Evolutionary conservation across 2,113 vertebrate species (phyloP), one percentile per base, ranked within the genome.

Genomic region (Ophthalmolycus amberensis): DNA sequence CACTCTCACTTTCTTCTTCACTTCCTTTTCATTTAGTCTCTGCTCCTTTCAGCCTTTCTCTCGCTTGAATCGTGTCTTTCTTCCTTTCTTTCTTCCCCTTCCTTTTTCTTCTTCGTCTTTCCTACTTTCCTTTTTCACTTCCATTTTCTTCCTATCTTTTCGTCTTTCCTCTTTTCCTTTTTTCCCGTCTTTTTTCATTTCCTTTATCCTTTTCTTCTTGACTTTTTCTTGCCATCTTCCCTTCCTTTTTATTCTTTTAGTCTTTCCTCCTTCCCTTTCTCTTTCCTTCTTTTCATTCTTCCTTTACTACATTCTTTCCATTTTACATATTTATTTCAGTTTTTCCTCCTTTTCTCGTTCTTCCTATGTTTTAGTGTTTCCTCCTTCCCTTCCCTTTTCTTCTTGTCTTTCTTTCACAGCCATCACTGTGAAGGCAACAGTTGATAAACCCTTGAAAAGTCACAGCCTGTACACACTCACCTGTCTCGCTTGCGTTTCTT

Each of bases 401-500:
- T 29, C 46, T 18, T 12, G 0, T 46, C 37, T 63, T 69, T 32
- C 16, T 15, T 50, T 58, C 29, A 58, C 71, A 46, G 16, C 29
- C 73, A 10, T 79, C 77, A 34, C 4, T 46, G 38, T 40, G 20
- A 70, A n/a, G n/a, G 8, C 2, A 42, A 8, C 50, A 50, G 68
- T 63, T 69, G 78, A 73, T 69, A 65, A 75, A 67, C 46, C 58
- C 38, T 75, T 69, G 14, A 80, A 71, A 63, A 78, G 40, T 42
- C 44, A n/a, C 52, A 48, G 6, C 8, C 12, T 15, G 20, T 15
- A 60, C 69, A 74, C 69, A 37, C 85, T 86, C 94, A 98, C 97
- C 98, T 97, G 95, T 98, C 97, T 83, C 97, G 93, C 82, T 97
- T 98, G 92, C 97, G 98, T 91, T 97, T 99, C 95, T 97, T 99